These are phyloP conservation scores for Porites australiensis DNA, from an alignment of 64 coral and sea anemone genomes.

Conservation along the genomic window DNA sequence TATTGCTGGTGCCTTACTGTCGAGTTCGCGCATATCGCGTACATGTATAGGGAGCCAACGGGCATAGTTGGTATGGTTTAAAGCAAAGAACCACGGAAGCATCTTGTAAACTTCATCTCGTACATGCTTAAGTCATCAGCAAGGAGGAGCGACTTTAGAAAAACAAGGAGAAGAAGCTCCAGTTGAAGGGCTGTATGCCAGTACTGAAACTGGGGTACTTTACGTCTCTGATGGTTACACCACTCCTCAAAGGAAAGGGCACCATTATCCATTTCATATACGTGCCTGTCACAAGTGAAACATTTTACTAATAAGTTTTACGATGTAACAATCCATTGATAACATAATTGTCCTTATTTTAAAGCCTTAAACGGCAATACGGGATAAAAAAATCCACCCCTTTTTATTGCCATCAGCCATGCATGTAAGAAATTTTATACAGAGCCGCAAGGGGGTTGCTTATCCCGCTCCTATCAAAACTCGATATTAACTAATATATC, in stretches of 20 bases:
- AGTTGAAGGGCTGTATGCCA: slow-evolving; percentile 53
- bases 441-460: too few species aligned
- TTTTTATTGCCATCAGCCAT: slow-evolving; percentile 13
- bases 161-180: not conserved
- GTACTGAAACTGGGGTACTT: slow-evolving; percentile 50
- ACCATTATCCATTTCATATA: not conserved
- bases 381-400: too few species aligned
- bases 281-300: too few species aligned
- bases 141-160: slow-evolving; percentile 6
- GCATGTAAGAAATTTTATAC: not conserved
- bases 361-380: too few species aligned
- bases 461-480: too few species aligned
- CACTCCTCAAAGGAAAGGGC: slow-evolving; percentile 25
- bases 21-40: slow-evolving; percentile 33
- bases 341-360: too few species aligned
- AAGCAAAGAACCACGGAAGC: slow-evolving; percentile 60
- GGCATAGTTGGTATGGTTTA: slow-evolving; percentile 53
- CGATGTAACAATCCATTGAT: too few species aligned
- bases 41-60: slow-evolving; percentile 46
- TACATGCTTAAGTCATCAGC: slow-evolving; percentile 29
- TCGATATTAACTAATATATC: too few species aligned
- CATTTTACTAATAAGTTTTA: too few species aligned
- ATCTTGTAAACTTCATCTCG: slow-evolving; percentile 10
- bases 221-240: slow-evolving; percentile 35
- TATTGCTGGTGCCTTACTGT: not conserved